These are phyloP conservation scores for Spea multiplicata DNA, from an alignment of 2,113 vertebrate genomes.

Conservation along the genomic window DNA sequence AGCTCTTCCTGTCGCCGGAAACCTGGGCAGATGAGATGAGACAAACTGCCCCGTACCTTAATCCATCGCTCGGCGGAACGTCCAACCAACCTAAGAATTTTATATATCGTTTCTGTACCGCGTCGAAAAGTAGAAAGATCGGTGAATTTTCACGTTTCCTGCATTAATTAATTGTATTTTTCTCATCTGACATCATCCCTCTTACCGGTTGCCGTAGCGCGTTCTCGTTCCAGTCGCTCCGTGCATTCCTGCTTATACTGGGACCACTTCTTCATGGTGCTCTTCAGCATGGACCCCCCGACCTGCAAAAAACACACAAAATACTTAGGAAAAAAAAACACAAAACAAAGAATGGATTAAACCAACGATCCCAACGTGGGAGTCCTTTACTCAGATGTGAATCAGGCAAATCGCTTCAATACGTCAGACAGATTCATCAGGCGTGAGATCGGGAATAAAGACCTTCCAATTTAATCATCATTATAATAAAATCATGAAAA, in stretches of 20 bases:
- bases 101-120: too few relatives aligned
- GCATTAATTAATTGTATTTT: neutral
- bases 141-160: too few relatives aligned
- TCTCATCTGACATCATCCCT: neutral
- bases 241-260: constrained; percentile 82
- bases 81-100: too few relatives aligned
- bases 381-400: neutral
- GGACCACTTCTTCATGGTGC: constrained; percentile 72
- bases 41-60: too few relatives aligned
- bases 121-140: too few relatives aligned
- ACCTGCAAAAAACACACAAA: constrained; percentile 70
- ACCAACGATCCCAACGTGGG: neutral
- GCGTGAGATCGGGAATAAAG: too few relatives aligned
- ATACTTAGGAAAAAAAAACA: too few relatives aligned
- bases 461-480: too few relatives aligned
- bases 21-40: too few relatives aligned
- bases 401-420: neutral
- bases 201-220: neutral
- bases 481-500: too few relatives aligned
- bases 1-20: too few relatives aligned
- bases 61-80: too few relatives aligned
- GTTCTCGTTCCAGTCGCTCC: constrained; percentile 61
- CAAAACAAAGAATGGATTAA: neutral
- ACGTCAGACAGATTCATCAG: neutral
- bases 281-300: constrained; percentile 74